Evolutionary conservation across 2,797 vertebrate species (phyloP), one percentile per base, ranked within the genome.

Genomic region (Diplodus puntazzo): DNA sequence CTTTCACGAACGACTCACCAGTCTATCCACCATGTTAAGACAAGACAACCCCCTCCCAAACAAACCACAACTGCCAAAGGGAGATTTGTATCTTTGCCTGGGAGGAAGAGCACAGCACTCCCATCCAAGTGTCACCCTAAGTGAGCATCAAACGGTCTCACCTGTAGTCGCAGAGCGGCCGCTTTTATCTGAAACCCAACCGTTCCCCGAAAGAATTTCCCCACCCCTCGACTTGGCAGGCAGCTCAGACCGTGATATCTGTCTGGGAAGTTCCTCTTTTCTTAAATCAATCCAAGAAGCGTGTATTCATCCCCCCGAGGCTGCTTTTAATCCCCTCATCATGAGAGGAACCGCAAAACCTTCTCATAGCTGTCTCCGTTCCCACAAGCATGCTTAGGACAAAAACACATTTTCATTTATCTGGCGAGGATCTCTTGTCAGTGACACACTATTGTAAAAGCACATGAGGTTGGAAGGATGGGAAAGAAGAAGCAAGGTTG

Each of bases 71-170:
- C 88, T 85, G 88, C 85, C 88, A 86, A 87, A 80, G 42, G 78
- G 58, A 92, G 91, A 94, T 94, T 87, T 84, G 75, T 82, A 94
- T 94, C 91, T 91, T 72, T 73, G 71, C 75, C 75, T 73, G 68
- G 58, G 74, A 87, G 53, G 86, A 81, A 77, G 86, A 81, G 50
- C 67, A 55, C 69, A 75, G 64, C 64, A 23, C 62, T 91, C 76
- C 70, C 50, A 49, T 87, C 81, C 74, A 84, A 88, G 69, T 82
- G 91, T 89, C 84, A 87, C 86, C 78, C 73, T 68, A 69, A 79
- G 63, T 87, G 85, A 89, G 87, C 82, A 87, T 93, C 84, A 92
- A 91, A 85, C 69, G 11, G 69, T 79, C 83, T 92, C 90, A 89
- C 87, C 88, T 92, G 86, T 79, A 74, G 78, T 84, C 13, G 11